Conservation (phyloP, 2,888 invertebrate genomes). For the Cyrtodaria siliqua region DNA sequence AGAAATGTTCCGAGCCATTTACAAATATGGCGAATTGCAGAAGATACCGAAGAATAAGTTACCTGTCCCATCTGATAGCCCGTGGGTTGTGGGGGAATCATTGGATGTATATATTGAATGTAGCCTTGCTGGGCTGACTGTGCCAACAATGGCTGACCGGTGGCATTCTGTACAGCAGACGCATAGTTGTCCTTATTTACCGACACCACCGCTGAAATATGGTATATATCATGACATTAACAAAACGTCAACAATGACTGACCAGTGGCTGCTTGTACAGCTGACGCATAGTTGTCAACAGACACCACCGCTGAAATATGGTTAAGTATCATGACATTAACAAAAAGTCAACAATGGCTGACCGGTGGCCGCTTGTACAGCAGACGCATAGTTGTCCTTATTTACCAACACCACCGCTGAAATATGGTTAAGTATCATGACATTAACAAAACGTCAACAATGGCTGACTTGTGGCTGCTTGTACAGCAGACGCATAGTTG, state of each 20-base stretch:
- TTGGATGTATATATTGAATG: too few relatives aligned
- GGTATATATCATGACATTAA: too few relatives aligned
- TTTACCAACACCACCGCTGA: conserved; percentile 74
- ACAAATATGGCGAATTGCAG: too few relatives aligned
- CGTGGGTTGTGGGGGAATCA: conserved; percentile 62
- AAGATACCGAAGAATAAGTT: too few relatives aligned
- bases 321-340: too few relatives aligned
- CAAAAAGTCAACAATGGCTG: conserved; percentile 76
- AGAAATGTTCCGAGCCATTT: too few relatives aligned
- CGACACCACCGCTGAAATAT: conserved; percentile 70
- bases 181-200: conserved; percentile 68
- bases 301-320: conserved; percentile 71
- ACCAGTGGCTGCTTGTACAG: conserved; percentile 72
- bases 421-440: too few relatives aligned
- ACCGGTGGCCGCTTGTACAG: conserved; percentile 72
- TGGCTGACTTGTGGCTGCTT: conserved; percentile 74
- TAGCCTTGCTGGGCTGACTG: conserved; percentile 50
- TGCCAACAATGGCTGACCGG: conserved; percentile 75
- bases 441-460: too few relatives aligned
- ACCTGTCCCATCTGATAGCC: conserved; percentile 66
- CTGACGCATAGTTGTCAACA: conserved; percentile 68
- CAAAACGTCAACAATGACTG: conserved; percentile 75
- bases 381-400: conserved; percentile 67
- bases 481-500: conserved; percentile 67
- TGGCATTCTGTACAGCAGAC: conserved; percentile 70